These are phyloP conservation scores for Mythimna ferrago DNA, from an alignment of 2,888 invertebrate genomes.

Conservation along the genomic window DNA sequence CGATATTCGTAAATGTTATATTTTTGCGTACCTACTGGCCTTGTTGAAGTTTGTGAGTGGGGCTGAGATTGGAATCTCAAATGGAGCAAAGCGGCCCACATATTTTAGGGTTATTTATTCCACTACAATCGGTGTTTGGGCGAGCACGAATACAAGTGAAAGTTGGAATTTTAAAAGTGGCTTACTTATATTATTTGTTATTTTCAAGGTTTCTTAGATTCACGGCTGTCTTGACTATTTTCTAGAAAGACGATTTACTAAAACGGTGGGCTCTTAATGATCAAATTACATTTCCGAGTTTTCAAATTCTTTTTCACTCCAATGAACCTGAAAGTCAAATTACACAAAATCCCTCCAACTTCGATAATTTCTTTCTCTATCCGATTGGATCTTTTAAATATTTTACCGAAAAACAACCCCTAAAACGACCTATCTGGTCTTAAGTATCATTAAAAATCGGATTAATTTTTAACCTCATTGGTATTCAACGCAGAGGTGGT, in stretches of 20 bases:
- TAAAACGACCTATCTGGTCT: slow-evolving; percentile 28
- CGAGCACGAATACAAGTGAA: slow-evolving; percentile 36
- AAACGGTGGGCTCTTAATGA: background rate
- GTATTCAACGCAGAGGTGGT: slow-evolving; percentile 49
- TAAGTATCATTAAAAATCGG: slow-evolving; percentile 42
- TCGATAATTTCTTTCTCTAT: slow-evolving; percentile 10
- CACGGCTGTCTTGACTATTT: background rate
- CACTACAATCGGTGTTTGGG: slow-evolving; percentile 35
- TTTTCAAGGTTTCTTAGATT: slow-evolving; percentile 13
- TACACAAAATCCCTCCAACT: slow-evolving; percentile 13
- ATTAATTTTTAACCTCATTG: slow-evolving; percentile 49
- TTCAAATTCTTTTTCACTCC: slow-evolving; percentile 5
- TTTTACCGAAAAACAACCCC: slow-evolving; percentile 14
- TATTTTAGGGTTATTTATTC: slow-evolving; percentile 61
- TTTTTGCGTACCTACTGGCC: slow-evolving; percentile 45
- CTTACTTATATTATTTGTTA: slow-evolving; percentile 11
- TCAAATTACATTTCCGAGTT: slow-evolving; percentile 15
- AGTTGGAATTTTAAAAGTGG: slow-evolving; percentile 29
- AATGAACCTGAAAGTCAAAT: slow-evolving; percentile 20
- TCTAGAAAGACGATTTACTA: background rate
- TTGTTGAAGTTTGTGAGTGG: slow-evolving; percentile 55
- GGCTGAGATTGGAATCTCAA: slow-evolving; percentile 60
- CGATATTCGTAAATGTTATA: slow-evolving; percentile 44
- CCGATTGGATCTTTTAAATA: slow-evolving; percentile 1
- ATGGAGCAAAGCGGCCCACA: slow-evolving; percentile 53